Percentiles rank a stretch among this genome's conserved stretches.
Evolutionary conservation across 2,797 vertebrate genomes (phyloP).

Genomic region (Uromys caudimaculatus): DNA sequence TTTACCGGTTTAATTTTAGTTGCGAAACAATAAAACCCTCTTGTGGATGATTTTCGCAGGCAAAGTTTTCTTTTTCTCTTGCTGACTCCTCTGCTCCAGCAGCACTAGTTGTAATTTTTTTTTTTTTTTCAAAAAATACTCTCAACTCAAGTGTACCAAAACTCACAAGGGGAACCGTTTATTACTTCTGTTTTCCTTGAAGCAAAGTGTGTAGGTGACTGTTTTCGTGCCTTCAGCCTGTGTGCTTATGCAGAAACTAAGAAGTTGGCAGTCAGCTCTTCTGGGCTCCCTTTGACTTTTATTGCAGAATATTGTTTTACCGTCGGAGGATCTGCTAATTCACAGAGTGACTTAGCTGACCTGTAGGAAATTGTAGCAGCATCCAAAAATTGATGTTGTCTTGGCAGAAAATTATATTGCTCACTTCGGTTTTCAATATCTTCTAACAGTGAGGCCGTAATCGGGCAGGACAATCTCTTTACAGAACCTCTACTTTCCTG

Average conservation of each 20-base stretch:
- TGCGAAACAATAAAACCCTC: constrained; percentile 86
- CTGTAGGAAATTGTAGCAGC: constrained; percentile 59
- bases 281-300: constrained; percentile 17
- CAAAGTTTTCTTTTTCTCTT: constrained; percentile 67
- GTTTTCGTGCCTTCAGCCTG: background rate
- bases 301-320: constrained; percentile 45
- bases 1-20: constrained; percentile 90
- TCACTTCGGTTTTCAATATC: constrained; percentile 64
- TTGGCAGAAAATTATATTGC: constrained; percentile 65
- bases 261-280: background rate
- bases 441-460: constrained; percentile 60
- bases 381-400: constrained; percentile 68
- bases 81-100: constrained; percentile 63
- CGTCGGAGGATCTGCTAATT: constrained; percentile 52
- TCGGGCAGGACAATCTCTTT: constrained; percentile 55
- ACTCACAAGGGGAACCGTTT: background rate
- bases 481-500: constrained; percentile 31
- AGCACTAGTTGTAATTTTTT: background rate
- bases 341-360: constrained; percentile 62
- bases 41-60: constrained; percentile 78
- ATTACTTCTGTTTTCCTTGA: background rate
- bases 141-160: background rate
- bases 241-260: background rate
- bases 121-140: constrained; percentile 32
- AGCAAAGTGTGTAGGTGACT: background rate